Conservation (phyloP, 1,140 invertebrate genomes). For the Halotydeus destructor region DNA sequence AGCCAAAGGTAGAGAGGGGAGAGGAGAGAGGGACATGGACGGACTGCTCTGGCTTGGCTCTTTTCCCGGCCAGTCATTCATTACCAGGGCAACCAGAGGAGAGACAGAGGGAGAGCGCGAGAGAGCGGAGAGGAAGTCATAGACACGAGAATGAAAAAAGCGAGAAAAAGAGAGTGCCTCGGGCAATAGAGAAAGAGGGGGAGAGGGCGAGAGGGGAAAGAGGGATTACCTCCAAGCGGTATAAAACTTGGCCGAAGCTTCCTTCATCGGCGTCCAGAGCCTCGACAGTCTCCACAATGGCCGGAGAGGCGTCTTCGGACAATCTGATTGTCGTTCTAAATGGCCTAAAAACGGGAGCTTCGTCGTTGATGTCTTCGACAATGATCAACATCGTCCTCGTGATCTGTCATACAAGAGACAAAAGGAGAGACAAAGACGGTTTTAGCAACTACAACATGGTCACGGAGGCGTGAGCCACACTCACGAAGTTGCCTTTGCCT, state of each 20-base stretch:
- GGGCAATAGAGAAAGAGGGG: too few species aligned
- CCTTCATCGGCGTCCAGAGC: conserved; percentile 73
- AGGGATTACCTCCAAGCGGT: conserved; percentile 18
- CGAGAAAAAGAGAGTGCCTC: too few species aligned
- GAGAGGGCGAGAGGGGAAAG: too few species aligned
- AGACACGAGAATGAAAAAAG: too few species aligned
- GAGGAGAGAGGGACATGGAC: too few species aligned
- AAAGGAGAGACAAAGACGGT: neutral
- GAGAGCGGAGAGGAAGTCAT: too few species aligned
- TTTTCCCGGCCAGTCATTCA: too few species aligned
- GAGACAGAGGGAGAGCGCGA: too few species aligned
- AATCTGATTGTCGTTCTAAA: conserved; percentile 51
- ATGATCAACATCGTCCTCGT: conserved; percentile 54
- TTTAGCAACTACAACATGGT: neutral
- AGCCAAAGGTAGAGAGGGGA: too few species aligned
- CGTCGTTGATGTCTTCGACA: conserved; percentile 70
- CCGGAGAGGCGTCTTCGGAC: conserved; percentile 34
- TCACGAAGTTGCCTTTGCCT: conserved; percentile 61
- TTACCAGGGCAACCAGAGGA: too few species aligned
- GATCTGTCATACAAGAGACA: conserved; percentile 15
- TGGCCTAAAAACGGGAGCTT: conserved; percentile 56
- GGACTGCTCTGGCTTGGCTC: too few species aligned
- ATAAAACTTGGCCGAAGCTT: conserved; percentile 58
- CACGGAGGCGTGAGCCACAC: conserved; percentile 3
- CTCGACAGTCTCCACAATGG: conserved; percentile 50